phyloP scores from a whole-genome alignment of 2,113 vertebrate species.

The Ginglymostoma cirratum region DNA sequence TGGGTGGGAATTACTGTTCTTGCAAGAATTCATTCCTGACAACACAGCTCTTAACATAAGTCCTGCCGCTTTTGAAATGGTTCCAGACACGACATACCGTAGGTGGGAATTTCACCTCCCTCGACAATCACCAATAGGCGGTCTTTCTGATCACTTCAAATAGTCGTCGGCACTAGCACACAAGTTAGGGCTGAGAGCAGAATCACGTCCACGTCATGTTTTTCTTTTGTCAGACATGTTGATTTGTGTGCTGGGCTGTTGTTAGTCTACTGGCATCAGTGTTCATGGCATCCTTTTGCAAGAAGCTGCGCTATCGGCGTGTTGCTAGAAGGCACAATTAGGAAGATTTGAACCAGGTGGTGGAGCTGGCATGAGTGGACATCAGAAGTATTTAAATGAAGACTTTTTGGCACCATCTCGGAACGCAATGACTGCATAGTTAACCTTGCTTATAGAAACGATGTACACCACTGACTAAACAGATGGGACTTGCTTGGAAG shows the following conservation, averaged over 20 bases:
- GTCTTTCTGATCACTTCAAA: not conserved
- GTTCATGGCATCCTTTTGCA: not conserved
- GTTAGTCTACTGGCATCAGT: not conserved
- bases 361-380: not conserved
- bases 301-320: not conserved
- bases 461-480: not conserved
- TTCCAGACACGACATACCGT: not conserved
- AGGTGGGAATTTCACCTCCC: not conserved
- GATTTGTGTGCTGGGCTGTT: not conserved
- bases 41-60: not conserved
- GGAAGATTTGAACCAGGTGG: not conserved
- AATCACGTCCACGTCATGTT: not conserved
- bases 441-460: not conserved
- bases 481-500: not conserved
- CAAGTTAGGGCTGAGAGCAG: not conserved
- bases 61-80: not conserved
- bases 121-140: not conserved
- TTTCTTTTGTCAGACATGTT: not conserved
- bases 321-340: not conserved
- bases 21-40: not conserved
- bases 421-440: not conserved
- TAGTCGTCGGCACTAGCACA: not conserved
- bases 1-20: not conserved
- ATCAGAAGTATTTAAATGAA: not conserved
- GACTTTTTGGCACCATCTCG: not conserved